A percentile compares a stretch with the other conserved stretches of the same genome.
Evolutionary conservation across 2,888 invertebrate genomes (phyloP).

Genomic region (Himalopsyche tibetana): DNA sequence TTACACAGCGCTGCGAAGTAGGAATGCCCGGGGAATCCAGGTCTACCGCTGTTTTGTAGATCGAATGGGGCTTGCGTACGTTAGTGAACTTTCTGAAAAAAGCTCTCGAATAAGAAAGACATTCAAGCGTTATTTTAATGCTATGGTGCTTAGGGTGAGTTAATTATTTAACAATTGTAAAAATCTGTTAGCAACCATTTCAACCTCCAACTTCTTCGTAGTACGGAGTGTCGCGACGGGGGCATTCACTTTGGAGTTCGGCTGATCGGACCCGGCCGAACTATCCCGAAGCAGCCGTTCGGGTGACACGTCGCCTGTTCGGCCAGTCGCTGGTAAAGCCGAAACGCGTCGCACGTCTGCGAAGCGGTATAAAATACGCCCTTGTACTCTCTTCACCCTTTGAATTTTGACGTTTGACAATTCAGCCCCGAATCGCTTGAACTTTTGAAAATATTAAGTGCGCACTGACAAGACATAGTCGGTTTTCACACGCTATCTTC

Average conservation of each 20-base stretch:
- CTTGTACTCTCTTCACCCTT: constrained; percentile 26
- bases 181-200: constrained; percentile 1
- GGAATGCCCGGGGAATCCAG: too few relatives aligned
- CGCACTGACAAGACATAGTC: neutral
- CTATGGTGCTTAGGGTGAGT: neutral
- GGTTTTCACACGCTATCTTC: neutral
- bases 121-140: too few relatives aligned
- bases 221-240: constrained; percentile 44
- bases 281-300: constrained; percentile 17
- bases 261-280: constrained; percentile 3
- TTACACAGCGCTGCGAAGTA: too few relatives aligned
- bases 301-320: constrained; percentile 48
- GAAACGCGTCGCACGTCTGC: neutral
- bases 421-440: neutral
- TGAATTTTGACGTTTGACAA: constrained; percentile 33
- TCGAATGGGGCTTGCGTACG: too few relatives aligned
- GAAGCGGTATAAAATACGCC: constrained; percentile 30
- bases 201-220: constrained; percentile 14
- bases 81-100: too few relatives aligned
- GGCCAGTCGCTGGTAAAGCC: constrained; percentile 36
- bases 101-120: too few relatives aligned
- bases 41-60: too few relatives aligned
- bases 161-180: neutral
- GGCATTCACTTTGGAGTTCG: constrained; percentile 42
- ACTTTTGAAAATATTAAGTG: neutral